These are phyloP conservation scores for Ashinkailepas kermadecensis DNA, from an alignment of 2,888 invertebrate species.

Conservation along the genomic window DNA sequence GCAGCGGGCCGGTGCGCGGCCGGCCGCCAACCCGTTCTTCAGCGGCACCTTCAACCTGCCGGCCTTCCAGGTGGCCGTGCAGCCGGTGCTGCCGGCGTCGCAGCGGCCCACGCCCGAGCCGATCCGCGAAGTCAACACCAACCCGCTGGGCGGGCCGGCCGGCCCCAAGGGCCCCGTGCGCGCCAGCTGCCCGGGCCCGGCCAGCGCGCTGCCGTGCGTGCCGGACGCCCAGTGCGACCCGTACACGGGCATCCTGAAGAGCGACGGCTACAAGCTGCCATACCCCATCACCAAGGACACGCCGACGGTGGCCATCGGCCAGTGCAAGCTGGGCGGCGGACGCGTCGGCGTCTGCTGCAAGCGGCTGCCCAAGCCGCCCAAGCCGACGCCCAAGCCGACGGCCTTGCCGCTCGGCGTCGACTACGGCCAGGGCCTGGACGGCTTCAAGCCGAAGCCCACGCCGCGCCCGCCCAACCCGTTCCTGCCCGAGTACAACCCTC, in stretches of 20 bases:
- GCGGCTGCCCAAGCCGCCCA: not conserved
- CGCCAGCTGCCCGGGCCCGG: slow-evolving; percentile 2
- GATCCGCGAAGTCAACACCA: not conserved
- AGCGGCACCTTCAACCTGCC: not conserved
- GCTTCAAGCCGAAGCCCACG: not conserved
- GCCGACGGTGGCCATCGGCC: slow-evolving; percentile 17
- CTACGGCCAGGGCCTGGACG: not conserved
- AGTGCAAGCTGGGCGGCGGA: not conserved
- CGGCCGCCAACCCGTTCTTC: not conserved
- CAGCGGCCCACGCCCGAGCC: not conserved
- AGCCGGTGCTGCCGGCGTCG: slow-evolving; percentile 2
- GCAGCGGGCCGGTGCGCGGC: not conserved
- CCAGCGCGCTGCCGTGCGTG: slow-evolving; percentile 15
- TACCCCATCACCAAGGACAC: slow-evolving; percentile 21
- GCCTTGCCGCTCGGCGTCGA: not conserved
- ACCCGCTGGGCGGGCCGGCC: slow-evolving; percentile 21
- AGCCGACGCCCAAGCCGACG: not conserved
- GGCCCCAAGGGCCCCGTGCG: slow-evolving; percentile 3
- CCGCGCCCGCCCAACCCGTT: not conserved
- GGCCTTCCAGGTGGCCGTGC: not conserved
- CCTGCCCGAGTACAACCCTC: not conserved
- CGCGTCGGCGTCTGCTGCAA: slow-evolving; percentile 16
- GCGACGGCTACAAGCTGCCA: not conserved
- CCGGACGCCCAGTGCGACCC: slow-evolving; percentile 8
- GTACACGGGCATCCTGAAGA: slow-evolving; percentile 9